Evolutionary conservation across 2,888 invertebrate genomes (phyloP).

Genomic region (Pogonocherus hispidulus): DNA sequence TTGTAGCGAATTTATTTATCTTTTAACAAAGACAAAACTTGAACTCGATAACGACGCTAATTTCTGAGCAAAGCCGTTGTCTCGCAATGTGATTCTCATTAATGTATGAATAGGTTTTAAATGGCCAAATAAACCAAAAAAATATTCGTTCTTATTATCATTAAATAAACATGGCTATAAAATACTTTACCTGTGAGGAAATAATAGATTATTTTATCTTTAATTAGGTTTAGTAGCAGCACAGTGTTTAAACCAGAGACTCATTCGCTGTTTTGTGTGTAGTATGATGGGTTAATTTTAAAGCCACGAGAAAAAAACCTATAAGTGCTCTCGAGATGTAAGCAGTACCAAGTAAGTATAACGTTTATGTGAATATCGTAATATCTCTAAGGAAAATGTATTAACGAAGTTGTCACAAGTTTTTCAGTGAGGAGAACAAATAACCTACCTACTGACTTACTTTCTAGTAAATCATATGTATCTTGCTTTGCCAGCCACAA

Average conservation of each 20-base stretch:
- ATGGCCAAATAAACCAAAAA: conserved; percentile 9
- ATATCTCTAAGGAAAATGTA: no score
- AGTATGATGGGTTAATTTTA: conserved; percentile 37
- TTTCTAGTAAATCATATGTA: no score
- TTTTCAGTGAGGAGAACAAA: no score
- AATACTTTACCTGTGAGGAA: conserved; percentile 28
- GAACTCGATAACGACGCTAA: not conserved
- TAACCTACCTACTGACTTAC: no score
- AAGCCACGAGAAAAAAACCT: not conserved
- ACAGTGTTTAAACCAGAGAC: not conserved
- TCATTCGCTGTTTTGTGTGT: not conserved
- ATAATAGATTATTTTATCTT: conserved; percentile 28
- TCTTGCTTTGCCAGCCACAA: no score
- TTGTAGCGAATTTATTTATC: not conserved
- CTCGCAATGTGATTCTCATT: conserved; percentile 7
- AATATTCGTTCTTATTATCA: conserved; percentile 30
- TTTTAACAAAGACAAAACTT: not conserved
- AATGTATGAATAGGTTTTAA: not conserved
- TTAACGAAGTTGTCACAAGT: no score
- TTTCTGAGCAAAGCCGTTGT: not conserved
- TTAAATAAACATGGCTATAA: conserved; percentile 33
- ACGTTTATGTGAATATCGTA: not conserved
- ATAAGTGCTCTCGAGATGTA: conserved; percentile 14
- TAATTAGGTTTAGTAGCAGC: conserved; percentile 25
- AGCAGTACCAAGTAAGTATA: conserved; percentile 17